Evolutionary conservation across 2,797 vertebrate species (phyloP), one percentile per base, ranked within the genome.

Genomic region (Lophius americanus): DNA sequence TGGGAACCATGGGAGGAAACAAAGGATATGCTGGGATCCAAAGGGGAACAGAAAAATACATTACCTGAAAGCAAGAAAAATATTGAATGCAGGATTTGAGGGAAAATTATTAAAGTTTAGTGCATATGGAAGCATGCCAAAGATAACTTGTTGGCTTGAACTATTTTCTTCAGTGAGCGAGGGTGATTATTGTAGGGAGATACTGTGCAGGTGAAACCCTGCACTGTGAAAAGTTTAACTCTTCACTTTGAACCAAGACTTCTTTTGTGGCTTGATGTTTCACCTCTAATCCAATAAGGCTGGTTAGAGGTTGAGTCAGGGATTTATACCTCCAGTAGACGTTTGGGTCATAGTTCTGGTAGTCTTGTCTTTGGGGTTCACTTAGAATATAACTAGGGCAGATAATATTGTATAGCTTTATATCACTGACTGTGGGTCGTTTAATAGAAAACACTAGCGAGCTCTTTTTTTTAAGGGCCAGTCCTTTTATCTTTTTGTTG

Each of bases 391-490:
- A 12, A 42, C n/a, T 11, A 6, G 14, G 44, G 48, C 38, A 42
- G 57, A 57, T 48, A 11, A 33, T 65, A 47, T 56, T 37, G 49
- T 23, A n/a, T 35, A 47, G 39, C 41, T 43, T 60, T 42, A 32
- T 57, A 9, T 23, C 39, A 14, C 49, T 58, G 3, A 67, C 51
- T 3, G 6, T 7, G 23, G 51, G 7, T 43, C 9, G 9, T n/a
- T 8, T 35, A 7, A 37, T 38, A 12, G 50, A 52, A 53, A 11
- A 5, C 12, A 36, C 11, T 0, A 6, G 3, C 7, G 9, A 3
- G 13, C 3, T 51, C 2, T 11, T 44, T 23, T 62, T 23, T 56
- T 14, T 35, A 66, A 70, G 63, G 44, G 50, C 46, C 53, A 57
- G 7, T 47, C 9, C 43, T 52, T 55, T 6, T 55, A 32, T 33